A percentile compares a stretch with the other conserved stretches of the same genome.
Conservation (phyloP, 2,113 vertebrate genomes). For the Megaceryle torquata region DNA sequence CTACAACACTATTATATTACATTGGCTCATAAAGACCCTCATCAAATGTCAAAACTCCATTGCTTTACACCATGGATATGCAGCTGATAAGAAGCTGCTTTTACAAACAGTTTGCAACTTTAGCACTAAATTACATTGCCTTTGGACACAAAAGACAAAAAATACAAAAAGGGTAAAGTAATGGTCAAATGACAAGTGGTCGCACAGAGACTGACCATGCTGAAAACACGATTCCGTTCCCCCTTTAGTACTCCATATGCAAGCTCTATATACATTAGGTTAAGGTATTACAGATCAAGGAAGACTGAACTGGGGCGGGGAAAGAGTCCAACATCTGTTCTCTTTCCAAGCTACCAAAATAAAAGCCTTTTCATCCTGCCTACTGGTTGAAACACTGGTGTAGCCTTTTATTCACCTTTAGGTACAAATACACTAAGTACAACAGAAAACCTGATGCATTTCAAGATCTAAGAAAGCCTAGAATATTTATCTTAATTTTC, state of each 20-base stretch:
- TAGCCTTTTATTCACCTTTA: constrained; percentile 8
- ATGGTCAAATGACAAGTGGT: neutral
- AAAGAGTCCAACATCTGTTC: neutral
- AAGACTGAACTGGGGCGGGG: neutral
- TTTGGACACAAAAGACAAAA: neutral
- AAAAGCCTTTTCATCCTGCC: neutral
- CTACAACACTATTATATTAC: neutral
- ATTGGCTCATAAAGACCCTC: neutral
- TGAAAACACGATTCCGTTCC: neutral
- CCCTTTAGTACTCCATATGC: neutral
- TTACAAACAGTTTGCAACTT: neutral
- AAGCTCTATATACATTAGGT: neutral
- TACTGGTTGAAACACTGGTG: neutral
- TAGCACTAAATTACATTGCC: neutral
- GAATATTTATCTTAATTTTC: constrained; percentile 23
- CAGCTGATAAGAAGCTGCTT: neutral
- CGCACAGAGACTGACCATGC: neutral
- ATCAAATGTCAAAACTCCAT: neutral
- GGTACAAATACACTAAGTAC: neutral
- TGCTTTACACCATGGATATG: neutral
- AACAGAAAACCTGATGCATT: constrained; percentile 13
- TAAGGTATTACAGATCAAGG: neutral
- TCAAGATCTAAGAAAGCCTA: neutral
- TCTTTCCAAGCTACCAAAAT: neutral
- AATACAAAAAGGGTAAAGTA: neutral